Percentiles rank a stretch among this genome's conserved stretches.
Evolutionary conservation across 1,140 invertebrate genomes (phyloP).

Genomic region (Homalodisca vitripennis): DNA sequence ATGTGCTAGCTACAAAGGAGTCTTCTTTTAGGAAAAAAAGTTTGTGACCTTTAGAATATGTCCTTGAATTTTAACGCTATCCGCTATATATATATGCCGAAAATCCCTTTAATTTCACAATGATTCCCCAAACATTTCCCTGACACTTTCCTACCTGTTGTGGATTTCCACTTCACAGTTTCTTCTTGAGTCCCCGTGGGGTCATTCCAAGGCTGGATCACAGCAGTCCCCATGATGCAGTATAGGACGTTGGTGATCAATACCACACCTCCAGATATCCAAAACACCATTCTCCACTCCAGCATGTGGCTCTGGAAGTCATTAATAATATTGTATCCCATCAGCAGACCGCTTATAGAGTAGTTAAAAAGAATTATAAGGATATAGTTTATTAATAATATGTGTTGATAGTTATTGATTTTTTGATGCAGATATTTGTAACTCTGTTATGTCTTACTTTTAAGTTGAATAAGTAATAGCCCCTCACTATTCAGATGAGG

Average conservation of each 20-base stretch:
- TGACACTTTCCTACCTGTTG: constrained; percentile 1
- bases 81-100: not conserved
- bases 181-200: constrained; percentile 39
- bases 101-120: not conserved
- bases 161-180: constrained; percentile 37
- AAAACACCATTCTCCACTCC: constrained; percentile 82
- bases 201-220: constrained; percentile 70
- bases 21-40: too few species aligned
- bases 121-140: not conserved
- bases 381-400: too few species aligned
- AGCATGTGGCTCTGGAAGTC: constrained; percentile 69
- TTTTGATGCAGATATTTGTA: too few species aligned
- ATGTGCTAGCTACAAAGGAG: too few species aligned
- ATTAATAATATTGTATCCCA: too few species aligned
- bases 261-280: constrained; percentile 74
- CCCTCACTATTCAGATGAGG: too few species aligned
- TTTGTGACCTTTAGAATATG: too few species aligned
- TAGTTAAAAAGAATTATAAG: too few species aligned
- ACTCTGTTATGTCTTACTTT: too few species aligned
- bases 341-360: too few species aligned
- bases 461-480: too few species aligned
- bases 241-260: constrained; percentile 71
- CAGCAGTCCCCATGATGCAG: constrained; percentile 66
- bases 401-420: too few species aligned
- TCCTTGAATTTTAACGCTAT: not conserved